phyloP scores from a whole-genome alignment of 2,113 vertebrate species.

The Oceanodroma tethys region DNA sequence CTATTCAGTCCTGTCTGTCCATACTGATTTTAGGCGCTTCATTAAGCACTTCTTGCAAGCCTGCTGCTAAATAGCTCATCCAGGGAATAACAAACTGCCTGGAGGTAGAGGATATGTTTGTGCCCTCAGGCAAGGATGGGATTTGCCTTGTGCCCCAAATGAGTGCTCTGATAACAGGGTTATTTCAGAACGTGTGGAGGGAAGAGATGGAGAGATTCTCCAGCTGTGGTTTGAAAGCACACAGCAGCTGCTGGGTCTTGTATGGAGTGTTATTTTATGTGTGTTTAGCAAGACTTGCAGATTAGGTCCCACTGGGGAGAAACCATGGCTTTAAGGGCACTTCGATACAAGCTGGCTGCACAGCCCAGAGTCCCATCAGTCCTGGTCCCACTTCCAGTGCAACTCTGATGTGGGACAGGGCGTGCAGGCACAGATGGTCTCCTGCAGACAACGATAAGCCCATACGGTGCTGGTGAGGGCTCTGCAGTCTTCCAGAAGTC shows the following conservation, averaged over 20 bases:
- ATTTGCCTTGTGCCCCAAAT: background rate
- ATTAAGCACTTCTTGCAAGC: background rate
- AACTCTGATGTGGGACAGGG: no score
- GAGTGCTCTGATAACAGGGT: background rate
- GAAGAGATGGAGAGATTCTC: background rate
- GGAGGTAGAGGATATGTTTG: background rate
- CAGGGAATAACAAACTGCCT: background rate
- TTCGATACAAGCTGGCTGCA: no score
- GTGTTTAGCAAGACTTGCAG: background rate
- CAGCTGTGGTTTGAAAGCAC: background rate
- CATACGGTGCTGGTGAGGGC: fast-evolving
- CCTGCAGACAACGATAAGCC: background rate
- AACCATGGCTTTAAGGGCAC: background rate
- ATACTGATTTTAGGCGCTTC: background rate
- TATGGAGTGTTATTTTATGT: no score
- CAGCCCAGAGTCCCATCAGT: background rate
- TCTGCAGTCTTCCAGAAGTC: background rate
- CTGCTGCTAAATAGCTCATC: background rate
- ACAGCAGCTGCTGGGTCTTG: background rate
- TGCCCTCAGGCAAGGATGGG: background rate
- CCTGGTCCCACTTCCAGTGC: background rate
- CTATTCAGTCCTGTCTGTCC: background rate
- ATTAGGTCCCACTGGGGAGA: background rate
- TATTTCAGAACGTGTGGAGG: background rate
- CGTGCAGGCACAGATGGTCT: background rate